These are phyloP conservation scores for Arizona elegans DNA, from an alignment of 2,113 vertebrate species.

Conservation along the genomic window DNA sequence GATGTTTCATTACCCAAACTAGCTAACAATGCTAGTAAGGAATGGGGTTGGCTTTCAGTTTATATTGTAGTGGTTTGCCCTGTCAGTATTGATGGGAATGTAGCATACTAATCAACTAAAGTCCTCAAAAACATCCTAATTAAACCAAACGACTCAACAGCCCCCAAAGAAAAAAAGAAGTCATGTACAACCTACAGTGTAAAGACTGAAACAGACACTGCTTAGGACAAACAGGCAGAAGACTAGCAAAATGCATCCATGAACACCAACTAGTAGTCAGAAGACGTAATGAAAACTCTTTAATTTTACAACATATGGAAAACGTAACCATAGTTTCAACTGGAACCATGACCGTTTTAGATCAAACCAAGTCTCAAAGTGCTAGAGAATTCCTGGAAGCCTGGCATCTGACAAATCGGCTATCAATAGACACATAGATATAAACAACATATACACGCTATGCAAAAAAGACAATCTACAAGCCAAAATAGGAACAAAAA, in stretches of 20 bases:
- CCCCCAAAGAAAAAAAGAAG: background rate
- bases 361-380: background rate
- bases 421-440: background rate
- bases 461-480: background rate
- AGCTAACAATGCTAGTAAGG: background rate
- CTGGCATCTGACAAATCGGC: background rate
- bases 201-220: background rate
- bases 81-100: background rate
- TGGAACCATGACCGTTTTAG: background rate
- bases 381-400: background rate
- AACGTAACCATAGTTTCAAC: background rate
- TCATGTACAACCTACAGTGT: background rate
- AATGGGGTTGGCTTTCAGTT: background rate
- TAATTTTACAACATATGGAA: background rate
- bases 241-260: background rate
- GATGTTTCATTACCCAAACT: background rate
- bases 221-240: background rate
- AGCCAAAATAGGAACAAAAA: background rate
- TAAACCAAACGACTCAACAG: background rate
- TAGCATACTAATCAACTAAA: background rate
- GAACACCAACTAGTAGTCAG: background rate
- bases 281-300: background rate
- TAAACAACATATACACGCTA: background rate
- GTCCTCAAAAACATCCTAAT: background rate
- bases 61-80: background rate